Percentiles rank a stretch among this genome's conserved stretches.
Evolutionary conservation across 2,797 vertebrate species (phyloP).

Genomic region (Scarus forsteni): DNA sequence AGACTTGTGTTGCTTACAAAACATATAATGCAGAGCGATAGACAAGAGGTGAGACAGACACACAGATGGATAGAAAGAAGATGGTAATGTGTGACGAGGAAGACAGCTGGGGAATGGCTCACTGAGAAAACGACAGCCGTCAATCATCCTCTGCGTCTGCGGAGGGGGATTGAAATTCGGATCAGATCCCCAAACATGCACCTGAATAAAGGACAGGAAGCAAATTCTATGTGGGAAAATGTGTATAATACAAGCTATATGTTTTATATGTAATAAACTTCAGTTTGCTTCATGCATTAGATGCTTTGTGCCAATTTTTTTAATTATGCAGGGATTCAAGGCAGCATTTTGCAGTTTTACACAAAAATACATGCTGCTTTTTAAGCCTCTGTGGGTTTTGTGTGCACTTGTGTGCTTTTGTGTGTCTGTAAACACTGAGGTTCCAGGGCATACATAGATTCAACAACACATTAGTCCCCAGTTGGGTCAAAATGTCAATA

Average conservation of each 20-base stretch:
- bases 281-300: background rate
- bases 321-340: background rate
- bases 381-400: background rate
- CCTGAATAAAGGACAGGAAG: conserved; percentile 27
- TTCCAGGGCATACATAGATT: conserved; percentile 52
- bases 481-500: conserved; percentile 68
- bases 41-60: background rate
- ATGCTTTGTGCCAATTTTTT: background rate
- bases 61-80: conserved; percentile 8
- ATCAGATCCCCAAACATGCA: conserved; percentile 48
- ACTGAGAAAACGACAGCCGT: conserved; percentile 39
- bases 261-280: background rate
- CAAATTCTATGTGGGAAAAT: conserved; percentile 3
- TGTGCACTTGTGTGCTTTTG: background rate
- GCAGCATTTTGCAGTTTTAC: background rate
- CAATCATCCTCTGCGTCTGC: conserved; percentile 50
- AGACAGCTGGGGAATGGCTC: conserved; percentile 50
- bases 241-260: conserved; percentile 5
- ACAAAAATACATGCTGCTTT: background rate
- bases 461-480: conserved; percentile 54
- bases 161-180: conserved; percentile 50
- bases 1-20: background rate
- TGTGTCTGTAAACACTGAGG: conserved; percentile 26
- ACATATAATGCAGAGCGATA: background rate
- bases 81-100: conserved; percentile 26